phyloP scores from a whole-genome alignment of 2,113 vertebrate genomes.

The Neomonachus schauinslandi region DNA sequence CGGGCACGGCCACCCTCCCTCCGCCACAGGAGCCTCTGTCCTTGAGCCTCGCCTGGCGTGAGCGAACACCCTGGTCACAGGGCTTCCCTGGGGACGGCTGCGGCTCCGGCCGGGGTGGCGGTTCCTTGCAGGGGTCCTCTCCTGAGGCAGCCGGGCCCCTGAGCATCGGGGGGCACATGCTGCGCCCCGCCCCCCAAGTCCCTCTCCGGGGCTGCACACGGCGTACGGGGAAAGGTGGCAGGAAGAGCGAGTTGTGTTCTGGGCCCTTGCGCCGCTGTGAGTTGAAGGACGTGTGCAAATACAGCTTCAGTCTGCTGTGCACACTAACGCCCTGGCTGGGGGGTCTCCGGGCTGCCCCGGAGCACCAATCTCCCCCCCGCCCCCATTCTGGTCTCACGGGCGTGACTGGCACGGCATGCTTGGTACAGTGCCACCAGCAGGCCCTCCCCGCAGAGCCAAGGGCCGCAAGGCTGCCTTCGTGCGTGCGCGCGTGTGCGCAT shows the following conservation, averaged over 20 bases:
- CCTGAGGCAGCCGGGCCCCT: background rate
- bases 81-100: background rate
- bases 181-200: no score
- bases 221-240: background rate
- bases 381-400: rapidly evolving
- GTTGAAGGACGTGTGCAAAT: rapidly evolving
- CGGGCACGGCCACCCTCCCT: rapidly evolving
- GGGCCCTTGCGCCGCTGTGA: rapidly evolving
- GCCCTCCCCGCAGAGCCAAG: rapidly evolving
- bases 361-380: no score
- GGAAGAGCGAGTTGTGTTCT: background rate
- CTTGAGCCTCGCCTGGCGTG: rapidly evolving
- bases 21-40: rapidly evolving
- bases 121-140: background rate
- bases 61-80: background rate
- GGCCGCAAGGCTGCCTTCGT: background rate
- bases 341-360: background rate
- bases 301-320: rapidly evolving
- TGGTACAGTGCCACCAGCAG: rapidly evolving
- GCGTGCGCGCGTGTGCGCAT: rapidly evolving
- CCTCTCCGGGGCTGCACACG: background rate
- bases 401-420: rapidly evolving
- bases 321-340: rapidly evolving
- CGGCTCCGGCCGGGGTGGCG: rapidly evolving
- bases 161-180: rapidly evolving